phyloP scores from a whole-genome alignment of 2,888 invertebrate genomes.

The Drosophila colorata region DNA sequence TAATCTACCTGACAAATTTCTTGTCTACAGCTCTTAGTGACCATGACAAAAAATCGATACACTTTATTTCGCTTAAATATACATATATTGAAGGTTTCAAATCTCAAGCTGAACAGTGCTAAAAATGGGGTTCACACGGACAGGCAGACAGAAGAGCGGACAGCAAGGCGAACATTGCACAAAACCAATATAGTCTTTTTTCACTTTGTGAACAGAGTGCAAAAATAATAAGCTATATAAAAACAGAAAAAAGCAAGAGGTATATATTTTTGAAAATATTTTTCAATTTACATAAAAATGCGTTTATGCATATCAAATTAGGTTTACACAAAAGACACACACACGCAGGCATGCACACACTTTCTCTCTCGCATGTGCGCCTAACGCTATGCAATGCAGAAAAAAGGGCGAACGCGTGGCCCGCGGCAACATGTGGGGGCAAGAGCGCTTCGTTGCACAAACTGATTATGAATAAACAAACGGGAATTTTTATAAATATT shows the following conservation, averaged over 20 bases:
- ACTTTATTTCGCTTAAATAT: too few species aligned
- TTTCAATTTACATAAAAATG: conserved; percentile 77
- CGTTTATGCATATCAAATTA: conserved; percentile 78
- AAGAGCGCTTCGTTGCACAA: conserved; percentile 68
- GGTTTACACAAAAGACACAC: conserved; percentile 34
- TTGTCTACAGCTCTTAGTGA: too few species aligned
- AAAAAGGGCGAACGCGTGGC: conserved; percentile 33
- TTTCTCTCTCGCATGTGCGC: conserved; percentile 27
- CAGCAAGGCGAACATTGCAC: too few species aligned
- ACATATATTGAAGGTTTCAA: too few species aligned
- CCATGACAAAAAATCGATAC: too few species aligned
- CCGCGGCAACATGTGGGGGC: conserved; percentile 29
- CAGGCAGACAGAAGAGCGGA: too few species aligned
- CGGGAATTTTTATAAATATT: conserved; percentile 70
- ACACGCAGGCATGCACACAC: conserved; percentile 2
- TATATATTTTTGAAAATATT: conserved; percentile 42
- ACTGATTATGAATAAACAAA: conserved; percentile 83
- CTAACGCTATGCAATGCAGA: conserved; percentile 57
- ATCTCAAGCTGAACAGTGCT: too few species aligned
- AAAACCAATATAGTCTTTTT: background rate
- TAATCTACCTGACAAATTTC: too few species aligned
- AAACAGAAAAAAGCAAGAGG: conserved; percentile 12
- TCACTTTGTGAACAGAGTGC: background rate
- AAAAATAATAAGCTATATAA: conserved; percentile 1
- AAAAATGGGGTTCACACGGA: too few species aligned